A percentile compares a stretch with the other conserved stretches of the same genome.
phyloP scores from a whole-genome alignment of 2,797 vertebrate species.

The Sorex maritimensis region DNA sequence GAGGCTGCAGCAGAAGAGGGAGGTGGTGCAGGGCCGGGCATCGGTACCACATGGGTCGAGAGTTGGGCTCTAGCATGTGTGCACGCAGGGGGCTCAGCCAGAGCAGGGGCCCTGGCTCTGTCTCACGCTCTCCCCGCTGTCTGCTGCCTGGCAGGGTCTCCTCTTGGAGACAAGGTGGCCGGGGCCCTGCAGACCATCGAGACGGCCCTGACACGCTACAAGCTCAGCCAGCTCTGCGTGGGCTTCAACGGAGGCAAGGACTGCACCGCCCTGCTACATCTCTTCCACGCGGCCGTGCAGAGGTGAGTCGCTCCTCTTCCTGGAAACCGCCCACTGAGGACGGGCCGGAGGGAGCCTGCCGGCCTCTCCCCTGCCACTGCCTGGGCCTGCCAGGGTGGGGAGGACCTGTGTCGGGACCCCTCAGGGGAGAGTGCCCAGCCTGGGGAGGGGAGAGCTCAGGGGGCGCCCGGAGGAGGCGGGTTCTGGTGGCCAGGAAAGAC shows the following conservation, averaged over 20 bases:
- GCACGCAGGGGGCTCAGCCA: not conserved
- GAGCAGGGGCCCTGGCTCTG: not conserved
- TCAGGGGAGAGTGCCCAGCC: not conserved
- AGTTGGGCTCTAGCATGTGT: no score
- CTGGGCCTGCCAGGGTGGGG: not conserved
- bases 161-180: constrained; percentile 94
- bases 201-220: constrained; percentile 93
- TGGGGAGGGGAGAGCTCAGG: not conserved
- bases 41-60: not conserved
- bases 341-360: not conserved
- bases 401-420: not conserved
- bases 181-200: constrained; percentile 94
- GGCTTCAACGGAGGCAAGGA: constrained; percentile 99
- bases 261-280: constrained; percentile 97
- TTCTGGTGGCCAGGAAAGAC: not conserved
- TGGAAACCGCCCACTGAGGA: not conserved
- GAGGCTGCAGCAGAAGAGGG: not conserved
- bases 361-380: not conserved
- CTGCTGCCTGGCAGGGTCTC: constrained; percentile 90
- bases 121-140: not conserved
- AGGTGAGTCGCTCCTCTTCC: constrained; percentile 90
- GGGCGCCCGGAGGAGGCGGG: not conserved
- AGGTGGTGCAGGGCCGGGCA: not conserved
- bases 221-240: constrained; percentile 93
- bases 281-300: constrained; percentile 94